Base-by-base conservation (phyloP, 2,113 vertebrate species). In the Pan troglodytes region DNA sequence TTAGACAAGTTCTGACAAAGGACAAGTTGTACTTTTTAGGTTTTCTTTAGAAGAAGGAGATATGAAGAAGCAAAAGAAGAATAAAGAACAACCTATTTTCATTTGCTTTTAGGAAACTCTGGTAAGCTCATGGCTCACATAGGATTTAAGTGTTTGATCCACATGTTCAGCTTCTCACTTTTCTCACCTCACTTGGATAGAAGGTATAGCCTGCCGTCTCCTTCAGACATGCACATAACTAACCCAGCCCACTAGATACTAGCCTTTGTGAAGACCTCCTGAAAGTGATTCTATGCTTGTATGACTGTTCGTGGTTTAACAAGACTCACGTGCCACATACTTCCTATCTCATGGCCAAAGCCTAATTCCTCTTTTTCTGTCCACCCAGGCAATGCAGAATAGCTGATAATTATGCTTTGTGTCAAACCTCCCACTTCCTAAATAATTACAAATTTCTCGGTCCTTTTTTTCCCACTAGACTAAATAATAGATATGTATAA, bases 21-120 rank as follows among this genome's bases (percentile, higher is more conserved):
- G 84, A 82, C 32, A 90, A 95, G 92, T 81, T 90, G 80, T 81
- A 70, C 80, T 59, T 97, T 96, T 79, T 84, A 91, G 84, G 30
- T 88, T 96, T 88, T 95, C 70, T 94, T 96, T 97, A 94, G 86
- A 96, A 95, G 92, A 94, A 91, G 88, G 59, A 88, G 72, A 50
- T 97, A 91, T 2, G 48, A 93, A 97, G 94, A 97, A 93, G 40
- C 40, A 57, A 67, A 96, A 94, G 92, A 97, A 88, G 79, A 96
- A 61, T 92, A 93, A 95, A 95, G 84, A 88, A 76, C 67, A 64
- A 20, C 30, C 50, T 88, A 40, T 93, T 96, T 86, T 70, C 50
- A 80, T 95, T 96, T 95, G 68, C 93, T 97, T 81, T 93, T 61
- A 72, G 85, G 73, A 87, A 93, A 89, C 20, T 9, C 83, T 90